These are phyloP conservation scores for Dorcus hopei DNA, from an alignment of 2,888 invertebrate species.

Conservation along the genomic window DNA sequence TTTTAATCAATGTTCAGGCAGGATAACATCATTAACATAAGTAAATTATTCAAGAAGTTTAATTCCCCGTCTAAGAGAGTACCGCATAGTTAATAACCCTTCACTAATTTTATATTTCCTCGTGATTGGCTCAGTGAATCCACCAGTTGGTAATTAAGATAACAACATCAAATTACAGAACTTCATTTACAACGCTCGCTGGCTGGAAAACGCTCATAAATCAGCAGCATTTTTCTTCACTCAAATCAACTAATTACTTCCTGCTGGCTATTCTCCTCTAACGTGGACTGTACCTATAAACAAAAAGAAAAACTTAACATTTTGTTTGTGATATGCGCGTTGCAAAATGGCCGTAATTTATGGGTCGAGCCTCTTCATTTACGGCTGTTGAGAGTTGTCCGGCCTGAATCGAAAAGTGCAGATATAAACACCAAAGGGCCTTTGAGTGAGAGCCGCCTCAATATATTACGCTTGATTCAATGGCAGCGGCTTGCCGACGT, in stretches of 20 bases:
- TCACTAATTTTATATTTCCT: not conserved
- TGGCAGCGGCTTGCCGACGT: slow-evolving; percentile 1
- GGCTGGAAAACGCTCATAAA: not conserved
- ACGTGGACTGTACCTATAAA: no score
- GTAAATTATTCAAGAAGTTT: not conserved
- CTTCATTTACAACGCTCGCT: not conserved
- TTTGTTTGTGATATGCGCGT: not conserved
- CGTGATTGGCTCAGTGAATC: not conserved
- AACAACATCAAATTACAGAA: not conserved
- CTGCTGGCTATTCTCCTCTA: no score
- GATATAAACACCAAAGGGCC: slow-evolving; percentile 2
- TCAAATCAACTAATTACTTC: no score
- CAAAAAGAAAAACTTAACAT: no score
- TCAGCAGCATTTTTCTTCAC: not conserved
- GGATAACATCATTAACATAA: not conserved
- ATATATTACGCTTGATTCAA: not conserved
- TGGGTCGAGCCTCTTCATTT: not conserved
- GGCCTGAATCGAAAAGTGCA: slow-evolving; percentile 1
- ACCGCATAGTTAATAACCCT: slow-evolving; percentile 1
- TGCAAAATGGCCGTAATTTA: not conserved
- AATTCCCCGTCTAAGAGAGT: not conserved
- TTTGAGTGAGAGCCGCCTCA: slow-evolving; percentile 1
- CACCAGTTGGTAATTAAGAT: not conserved
- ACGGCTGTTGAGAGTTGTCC: not conserved
- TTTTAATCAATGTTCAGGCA: not conserved